Evolutionary conservation across 2,113 vertebrate genomes (phyloP).

Genomic region (Ailurus styani): DNA sequence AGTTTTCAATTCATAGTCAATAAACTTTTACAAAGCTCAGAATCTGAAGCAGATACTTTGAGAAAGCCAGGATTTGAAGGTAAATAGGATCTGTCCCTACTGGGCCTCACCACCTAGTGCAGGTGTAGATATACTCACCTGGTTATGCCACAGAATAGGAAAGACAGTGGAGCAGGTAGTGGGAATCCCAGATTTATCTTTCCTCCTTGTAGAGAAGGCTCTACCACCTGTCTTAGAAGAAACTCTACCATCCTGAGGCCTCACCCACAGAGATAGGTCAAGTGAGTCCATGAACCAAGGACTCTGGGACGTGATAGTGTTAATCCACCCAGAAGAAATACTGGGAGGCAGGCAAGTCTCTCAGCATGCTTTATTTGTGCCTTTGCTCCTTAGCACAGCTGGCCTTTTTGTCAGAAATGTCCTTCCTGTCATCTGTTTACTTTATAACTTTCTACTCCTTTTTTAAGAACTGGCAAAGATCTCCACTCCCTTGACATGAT

Average conservation of each 20-base stretch:
- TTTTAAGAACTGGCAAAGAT: not conserved
- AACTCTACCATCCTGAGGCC: not conserved
- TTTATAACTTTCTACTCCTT: not conserved
- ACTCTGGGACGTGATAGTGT: not conserved
- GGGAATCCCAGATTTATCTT: not conserved
- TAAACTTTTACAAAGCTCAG: not conserved
- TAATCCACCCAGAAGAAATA: not conserved
- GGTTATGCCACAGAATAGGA: fast-evolving
- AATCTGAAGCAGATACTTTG: not conserved
- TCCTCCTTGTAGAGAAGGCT: not conserved
- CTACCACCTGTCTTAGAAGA: not conserved
- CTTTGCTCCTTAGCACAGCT: fast-evolving
- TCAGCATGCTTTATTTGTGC: too few species aligned
- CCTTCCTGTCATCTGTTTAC: too few species aligned
- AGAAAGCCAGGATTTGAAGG: not conserved
- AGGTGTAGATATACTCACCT: too few species aligned
- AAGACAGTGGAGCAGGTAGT: not conserved
- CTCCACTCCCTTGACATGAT: not conserved
- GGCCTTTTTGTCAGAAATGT: not conserved
- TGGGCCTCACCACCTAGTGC: fast-evolving
- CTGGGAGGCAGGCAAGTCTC: not conserved
- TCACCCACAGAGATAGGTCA: not conserved
- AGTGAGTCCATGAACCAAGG: not conserved
- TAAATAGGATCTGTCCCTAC: fast-evolving
- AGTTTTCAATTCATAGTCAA: not conserved